Evolutionary conservation across 2,888 invertebrate genomes (phyloP).

Genomic region (Diachrysia chrysitis): DNA sequence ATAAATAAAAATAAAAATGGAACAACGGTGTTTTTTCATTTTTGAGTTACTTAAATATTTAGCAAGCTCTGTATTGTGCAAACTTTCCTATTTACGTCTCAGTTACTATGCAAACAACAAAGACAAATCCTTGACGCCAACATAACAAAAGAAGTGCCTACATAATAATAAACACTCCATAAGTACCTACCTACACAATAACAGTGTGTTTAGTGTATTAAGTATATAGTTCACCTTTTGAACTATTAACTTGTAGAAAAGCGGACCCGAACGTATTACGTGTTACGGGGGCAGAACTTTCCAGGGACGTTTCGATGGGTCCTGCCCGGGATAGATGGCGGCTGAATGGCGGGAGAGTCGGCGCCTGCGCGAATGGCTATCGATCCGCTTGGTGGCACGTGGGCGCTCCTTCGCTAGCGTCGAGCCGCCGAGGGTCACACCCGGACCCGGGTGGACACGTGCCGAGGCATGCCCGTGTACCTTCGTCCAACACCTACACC

Average conservation of each 20-base stretch:
- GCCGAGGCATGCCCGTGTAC: conserved; percentile 37
- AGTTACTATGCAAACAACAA: conserved; percentile 1
- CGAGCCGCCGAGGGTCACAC: conserved; percentile 30
- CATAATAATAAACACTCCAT: too few species aligned
- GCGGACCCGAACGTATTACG: background rate
- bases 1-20: too few species aligned
- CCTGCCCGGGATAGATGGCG: conserved; percentile 44
- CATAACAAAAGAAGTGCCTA: background rate
- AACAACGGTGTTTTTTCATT: too few species aligned
- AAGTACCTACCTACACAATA: too few species aligned
- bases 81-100: background rate
- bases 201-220: background rate
- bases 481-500: conserved; percentile 35
- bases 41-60: too few species aligned
- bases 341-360: conserved; percentile 51
- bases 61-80: background rate
- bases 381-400: conserved; percentile 54
- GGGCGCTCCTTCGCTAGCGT: conserved; percentile 44
- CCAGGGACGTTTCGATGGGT: conserved; percentile 29
- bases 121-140: background rate
- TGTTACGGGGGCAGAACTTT: conserved; percentile 13
- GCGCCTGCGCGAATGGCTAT: conserved; percentile 61
- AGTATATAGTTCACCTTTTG: background rate
- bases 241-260: background rate
- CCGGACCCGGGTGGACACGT: conserved; percentile 43